Conservation (phyloP, 2,797 vertebrate genomes). For the Chaunax sp. region DNA sequence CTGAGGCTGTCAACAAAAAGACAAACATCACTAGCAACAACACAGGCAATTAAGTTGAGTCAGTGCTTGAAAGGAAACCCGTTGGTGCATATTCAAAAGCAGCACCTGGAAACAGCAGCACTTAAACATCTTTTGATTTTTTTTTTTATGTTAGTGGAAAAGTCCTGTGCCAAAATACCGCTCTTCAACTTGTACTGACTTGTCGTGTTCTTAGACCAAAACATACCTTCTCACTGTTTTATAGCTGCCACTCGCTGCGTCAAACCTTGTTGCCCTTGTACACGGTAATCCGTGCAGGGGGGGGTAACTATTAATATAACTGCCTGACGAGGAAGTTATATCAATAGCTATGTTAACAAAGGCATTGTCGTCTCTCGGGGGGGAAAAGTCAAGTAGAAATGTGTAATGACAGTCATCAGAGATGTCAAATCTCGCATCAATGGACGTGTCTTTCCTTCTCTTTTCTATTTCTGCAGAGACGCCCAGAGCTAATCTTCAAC, state of each 20-base stretch:
- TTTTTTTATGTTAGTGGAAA: background rate
- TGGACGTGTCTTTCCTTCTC: conserved; percentile 33
- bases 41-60: conserved; percentile 46
- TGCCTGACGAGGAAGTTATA: conserved; percentile 55
- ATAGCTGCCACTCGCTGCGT: conserved; percentile 14
- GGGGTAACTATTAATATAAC: conserved; percentile 54
- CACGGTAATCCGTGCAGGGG: conserved; percentile 36
- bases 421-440: conserved; percentile 58
- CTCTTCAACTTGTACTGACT: conserved; percentile 15
- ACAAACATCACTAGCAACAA: conserved; percentile 49
- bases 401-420: conserved; percentile 43
- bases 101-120: conserved; percentile 19
- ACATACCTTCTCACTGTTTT: conserved; percentile 18
- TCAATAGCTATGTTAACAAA: too few species aligned
- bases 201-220: conserved; percentile 14
- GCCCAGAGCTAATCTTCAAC: conserved; percentile 42
- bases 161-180: conserved; percentile 8
- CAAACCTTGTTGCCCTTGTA: background rate
- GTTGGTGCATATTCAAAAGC: conserved; percentile 34
- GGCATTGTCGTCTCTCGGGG: too few species aligned
- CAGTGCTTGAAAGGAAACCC: conserved; percentile 12
- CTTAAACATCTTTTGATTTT: conserved; percentile 31
- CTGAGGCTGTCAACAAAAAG: conserved; percentile 25
- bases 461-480: conserved; percentile 20
- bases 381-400: conserved; percentile 11